phyloP scores from a whole-genome alignment of 2,113 vertebrate genomes.

The Malurus alboscapulatus region DNA sequence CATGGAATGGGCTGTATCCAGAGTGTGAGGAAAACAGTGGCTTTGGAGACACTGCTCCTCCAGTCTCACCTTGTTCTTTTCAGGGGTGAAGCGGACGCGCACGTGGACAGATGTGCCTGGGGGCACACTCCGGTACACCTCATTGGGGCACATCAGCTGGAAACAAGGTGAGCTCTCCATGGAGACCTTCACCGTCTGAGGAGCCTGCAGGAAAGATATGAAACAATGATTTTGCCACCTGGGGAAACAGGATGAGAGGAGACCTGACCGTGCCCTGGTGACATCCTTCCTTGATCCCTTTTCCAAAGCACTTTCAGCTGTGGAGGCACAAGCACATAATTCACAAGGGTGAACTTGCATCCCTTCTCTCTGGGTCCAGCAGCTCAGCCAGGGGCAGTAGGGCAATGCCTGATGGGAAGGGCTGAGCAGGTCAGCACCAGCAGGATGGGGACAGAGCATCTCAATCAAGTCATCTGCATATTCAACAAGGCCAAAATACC shows the following conservation, averaged over 20 bases:
- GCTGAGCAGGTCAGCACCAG: not conserved
- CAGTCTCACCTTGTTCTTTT: constrained; percentile 82
- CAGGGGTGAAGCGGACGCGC: constrained; percentile 80
- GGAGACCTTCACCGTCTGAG: constrained; percentile 75
- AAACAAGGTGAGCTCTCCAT: constrained; percentile 82
- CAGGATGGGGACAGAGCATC: not conserved
- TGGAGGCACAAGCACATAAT: not conserved
- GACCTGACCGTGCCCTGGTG: not conserved
- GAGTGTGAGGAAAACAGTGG: rapidly evolving
- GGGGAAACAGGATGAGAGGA: not conserved
- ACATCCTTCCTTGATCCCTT: not conserved
- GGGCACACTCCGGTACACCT: constrained; percentile 71
- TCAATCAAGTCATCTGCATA: not conserved
- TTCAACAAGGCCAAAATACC: not conserved
- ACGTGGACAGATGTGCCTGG: constrained; percentile 74
- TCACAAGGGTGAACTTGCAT: not conserved
- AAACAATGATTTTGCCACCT: not conserved
- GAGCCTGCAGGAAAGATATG: constrained; percentile 64
- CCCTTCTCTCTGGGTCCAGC: not conserved
- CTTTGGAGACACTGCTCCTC: not conserved
- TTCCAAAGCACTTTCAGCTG: not conserved
- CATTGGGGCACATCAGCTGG: constrained; percentile 66
- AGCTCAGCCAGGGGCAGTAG: not conserved
- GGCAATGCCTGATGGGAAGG: not conserved
- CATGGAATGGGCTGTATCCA: not conserved